These are phyloP conservation scores for Lonchura striata DNA, from an alignment of 2,113 vertebrate species.

Conservation along the genomic window DNA sequence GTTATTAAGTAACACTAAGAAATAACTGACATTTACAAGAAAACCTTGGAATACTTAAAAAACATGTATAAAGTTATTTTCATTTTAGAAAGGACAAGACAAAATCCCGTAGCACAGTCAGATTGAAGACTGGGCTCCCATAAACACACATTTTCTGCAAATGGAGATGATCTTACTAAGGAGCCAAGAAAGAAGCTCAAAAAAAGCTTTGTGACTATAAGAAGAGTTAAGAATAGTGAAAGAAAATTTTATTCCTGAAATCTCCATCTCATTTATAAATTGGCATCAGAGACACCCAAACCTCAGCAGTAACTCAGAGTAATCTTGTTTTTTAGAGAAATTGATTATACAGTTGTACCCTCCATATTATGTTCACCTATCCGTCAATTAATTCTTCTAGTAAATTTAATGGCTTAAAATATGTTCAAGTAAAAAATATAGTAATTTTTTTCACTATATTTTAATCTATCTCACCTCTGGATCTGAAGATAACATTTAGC, in stretches of 20 bases:
- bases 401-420: not conserved
- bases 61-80: not conserved
- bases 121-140: not conserved
- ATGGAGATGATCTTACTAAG: not conserved
- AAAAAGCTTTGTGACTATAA: not conserved
- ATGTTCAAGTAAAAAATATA: not conserved
- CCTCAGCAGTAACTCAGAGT: not conserved
- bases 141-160: not conserved
- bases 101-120: not conserved
- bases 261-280: not conserved
- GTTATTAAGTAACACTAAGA: not conserved
- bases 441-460: not conserved
- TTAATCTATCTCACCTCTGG: not conserved
- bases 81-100: not conserved
- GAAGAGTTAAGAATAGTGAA: not conserved
- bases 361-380: not conserved
- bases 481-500: not conserved
- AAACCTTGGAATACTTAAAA: not conserved
- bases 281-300: not conserved
- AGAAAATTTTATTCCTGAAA: not conserved
- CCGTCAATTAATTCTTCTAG: not conserved
- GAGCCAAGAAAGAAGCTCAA: not conserved
- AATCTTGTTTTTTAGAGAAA: not conserved
- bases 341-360: not conserved
- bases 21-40: not conserved